Evolutionary conservation across 2,113 vertebrate species (phyloP), one percentile per base, ranked within the genome.

Genomic region (Bagarius yarrelli): DNA sequence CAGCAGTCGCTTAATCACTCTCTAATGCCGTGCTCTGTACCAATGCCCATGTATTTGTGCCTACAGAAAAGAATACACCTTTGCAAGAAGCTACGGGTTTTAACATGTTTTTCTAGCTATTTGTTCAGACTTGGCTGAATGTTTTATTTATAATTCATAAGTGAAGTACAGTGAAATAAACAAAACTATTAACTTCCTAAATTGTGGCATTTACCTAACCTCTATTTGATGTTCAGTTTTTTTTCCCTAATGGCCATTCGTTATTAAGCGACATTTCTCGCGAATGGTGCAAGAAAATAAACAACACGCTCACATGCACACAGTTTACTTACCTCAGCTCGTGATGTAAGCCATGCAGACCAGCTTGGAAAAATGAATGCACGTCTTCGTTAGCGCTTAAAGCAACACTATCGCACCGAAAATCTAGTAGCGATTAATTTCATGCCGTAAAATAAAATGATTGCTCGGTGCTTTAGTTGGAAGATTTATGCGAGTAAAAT

Each of bases 1-100:
- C 76, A 78, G 64, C 78, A 67, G 50, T 36, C 53, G 53, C 30
- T 69, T 56, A 79, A 79, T 56, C 61, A 69, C 76, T 59, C 57
- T 64, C 25, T 70, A 67, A 76, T 72, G 83, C 76, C 44, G 63
- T 76, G 61, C 59, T 75, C 59, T 83, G 84, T 86, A 85, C 82
- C 79, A 83, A 86, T 79, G 63, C 79, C 47, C 21, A 32, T 72
- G 50, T 53, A 72, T 61, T 81, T 85, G 44, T 77, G 85, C 81
- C 82, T 30, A 44, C 30, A 14, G 30, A 75, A 34, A 40, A 19
- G 16, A 61, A 75, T 32, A 63, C 40, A 81, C n/a, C n/a, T n/a
- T n/a, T n/a, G 30, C 40, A 36, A 50, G 34, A 47, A 40, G 32
- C 15, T 53, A 61, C 57, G 34, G 74, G 40, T 78, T 71, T 47